Evolutionary conservation across 2,797 vertebrate genomes (phyloP).

Genomic region (Poeciliopsis turneri): DNA sequence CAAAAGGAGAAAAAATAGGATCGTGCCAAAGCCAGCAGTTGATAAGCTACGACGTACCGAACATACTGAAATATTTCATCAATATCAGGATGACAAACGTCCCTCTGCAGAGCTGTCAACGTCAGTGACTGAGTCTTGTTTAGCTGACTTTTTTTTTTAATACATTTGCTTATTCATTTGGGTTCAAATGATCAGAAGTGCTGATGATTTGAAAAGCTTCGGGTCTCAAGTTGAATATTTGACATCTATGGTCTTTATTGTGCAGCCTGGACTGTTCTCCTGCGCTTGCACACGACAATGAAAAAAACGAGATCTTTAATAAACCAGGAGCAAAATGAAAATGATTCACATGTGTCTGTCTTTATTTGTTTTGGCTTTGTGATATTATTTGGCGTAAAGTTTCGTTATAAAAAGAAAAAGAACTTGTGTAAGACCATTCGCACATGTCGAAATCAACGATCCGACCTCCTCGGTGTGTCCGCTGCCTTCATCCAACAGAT

Average conservation of each 20-base stretch:
- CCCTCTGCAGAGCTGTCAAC: slow-evolving; percentile 2
- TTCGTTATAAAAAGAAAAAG: slow-evolving; percentile 13
- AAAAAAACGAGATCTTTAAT: background rate
- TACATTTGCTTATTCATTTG: background rate
- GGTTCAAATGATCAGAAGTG: slow-evolving; percentile 10
- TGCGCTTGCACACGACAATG: background rate
- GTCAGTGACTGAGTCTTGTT: slow-evolving; percentile 7
- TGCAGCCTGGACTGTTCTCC: background rate
- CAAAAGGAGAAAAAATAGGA: slow-evolving; percentile 72
- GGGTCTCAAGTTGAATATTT: background rate
- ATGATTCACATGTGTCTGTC: background rate
- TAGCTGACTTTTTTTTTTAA: slow-evolving; percentile 14
- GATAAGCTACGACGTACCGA: slow-evolving; percentile 12
- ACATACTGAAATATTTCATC: background rate
- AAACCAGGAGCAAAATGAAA: slow-evolving; percentile 6
- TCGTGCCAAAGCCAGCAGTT: slow-evolving; percentile 48
- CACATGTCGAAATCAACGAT: slow-evolving; percentile 33
- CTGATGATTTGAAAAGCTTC: slow-evolving; percentile 2
- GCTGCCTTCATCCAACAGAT: slow-evolving; percentile 45
- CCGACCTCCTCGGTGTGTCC: slow-evolving; percentile 8
- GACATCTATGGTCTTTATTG: background rate
- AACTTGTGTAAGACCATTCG: slow-evolving; percentile 16
- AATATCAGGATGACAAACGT: background rate
- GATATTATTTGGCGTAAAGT: slow-evolving; percentile 45
- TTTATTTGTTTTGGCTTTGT: slow-evolving; percentile 46